These are phyloP conservation scores for Tenthredo scrophulariae DNA, from an alignment of 2,888 invertebrate species.

Conservation along the genomic window DNA sequence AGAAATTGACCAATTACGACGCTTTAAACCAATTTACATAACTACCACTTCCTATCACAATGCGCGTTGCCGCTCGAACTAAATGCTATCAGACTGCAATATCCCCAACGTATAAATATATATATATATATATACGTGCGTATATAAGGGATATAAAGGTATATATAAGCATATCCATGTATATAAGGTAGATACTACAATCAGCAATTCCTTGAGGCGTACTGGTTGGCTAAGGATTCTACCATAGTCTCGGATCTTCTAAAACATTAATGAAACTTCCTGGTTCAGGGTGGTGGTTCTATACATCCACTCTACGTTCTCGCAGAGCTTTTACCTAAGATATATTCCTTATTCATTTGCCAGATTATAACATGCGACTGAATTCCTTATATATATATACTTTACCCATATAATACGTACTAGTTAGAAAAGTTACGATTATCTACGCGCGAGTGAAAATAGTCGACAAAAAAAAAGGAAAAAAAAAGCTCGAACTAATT, in stretches of 20 bases:
- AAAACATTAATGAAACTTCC: conserved; percentile 45
- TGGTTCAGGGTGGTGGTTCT: neutral
- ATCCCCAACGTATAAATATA: conserved; percentile 13
- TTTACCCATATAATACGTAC: neutral
- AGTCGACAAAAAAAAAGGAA: no score
- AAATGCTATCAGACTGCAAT: conserved; percentile 49
- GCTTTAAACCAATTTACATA: conserved; percentile 51
- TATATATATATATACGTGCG: neutral
- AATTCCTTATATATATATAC: no score
- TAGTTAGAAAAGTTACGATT: neutral
- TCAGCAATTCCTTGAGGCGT: conserved; percentile 44
- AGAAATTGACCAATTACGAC: conserved; percentile 53
- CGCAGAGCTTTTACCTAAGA: neutral
- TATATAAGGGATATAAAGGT: no score
- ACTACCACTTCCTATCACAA: conserved; percentile 51
- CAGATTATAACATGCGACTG: neutral
- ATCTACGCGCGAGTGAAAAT: neutral
- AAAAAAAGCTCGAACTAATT: no score
- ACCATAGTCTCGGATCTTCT: conserved; percentile 38
- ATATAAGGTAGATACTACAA: conserved; percentile 34
- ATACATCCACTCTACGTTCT: neutral
- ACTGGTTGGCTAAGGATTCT: conserved; percentile 36
- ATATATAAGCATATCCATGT: neutral
- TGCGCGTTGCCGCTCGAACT: conserved; percentile 43
- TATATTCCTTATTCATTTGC: neutral